Base-by-base conservation (phyloP, 1,140 invertebrate genomes). In the Drosophila lacertosa region DNA sequence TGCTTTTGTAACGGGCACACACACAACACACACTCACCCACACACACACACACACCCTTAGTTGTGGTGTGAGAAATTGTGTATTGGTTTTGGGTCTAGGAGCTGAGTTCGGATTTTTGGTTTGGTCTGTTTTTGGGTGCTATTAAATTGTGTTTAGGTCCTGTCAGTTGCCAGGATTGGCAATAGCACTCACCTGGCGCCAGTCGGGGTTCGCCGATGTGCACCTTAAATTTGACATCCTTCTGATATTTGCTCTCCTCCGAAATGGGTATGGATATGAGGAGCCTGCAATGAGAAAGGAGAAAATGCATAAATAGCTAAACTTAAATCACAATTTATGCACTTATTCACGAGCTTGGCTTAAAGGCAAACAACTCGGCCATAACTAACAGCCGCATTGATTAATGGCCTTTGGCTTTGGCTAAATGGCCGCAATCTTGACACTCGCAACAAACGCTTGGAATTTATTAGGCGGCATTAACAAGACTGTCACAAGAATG, bases 241-340 rank as follows among this genome's bases (percentile, higher is more conserved):
- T 99, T 99, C 91, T 99, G 98, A 90, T 99, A 99, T 89, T 97
- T 98, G 92, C 99, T 98, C 91, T 99, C 97, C 92, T 99, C 98
- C 59, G 98, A 94, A 68, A 99, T 98, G 58, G 94, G 94, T 54
- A 99, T 93, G 24, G 94, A 92, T 82, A 99, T 97, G 59, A 92
- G 92, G 93, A 98, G 96, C 91, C 98, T 99, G 94, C 11, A 96
- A 96, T n/a, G n/a, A n/a, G n/a, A n/a, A n/a, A n/a, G n/a, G n/a
- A n/a, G n/a, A n/a, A n/a, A n/a, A n/a, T n/a, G n/a, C n/a, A n/a
- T n/a, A n/a, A n/a, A n/a, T n/a, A n/a, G n/a, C n/a, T n/a, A n/a
- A n/a, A n/a, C 29, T 54, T 24, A 33, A 64, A 48, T 55, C 26
- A 63, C 53, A 55, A 29, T 45, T 64, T 54, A 53, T 65, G 35